Conservation (phyloP, 1,140 invertebrate species). For the Harpegnathos saltator region DNA sequence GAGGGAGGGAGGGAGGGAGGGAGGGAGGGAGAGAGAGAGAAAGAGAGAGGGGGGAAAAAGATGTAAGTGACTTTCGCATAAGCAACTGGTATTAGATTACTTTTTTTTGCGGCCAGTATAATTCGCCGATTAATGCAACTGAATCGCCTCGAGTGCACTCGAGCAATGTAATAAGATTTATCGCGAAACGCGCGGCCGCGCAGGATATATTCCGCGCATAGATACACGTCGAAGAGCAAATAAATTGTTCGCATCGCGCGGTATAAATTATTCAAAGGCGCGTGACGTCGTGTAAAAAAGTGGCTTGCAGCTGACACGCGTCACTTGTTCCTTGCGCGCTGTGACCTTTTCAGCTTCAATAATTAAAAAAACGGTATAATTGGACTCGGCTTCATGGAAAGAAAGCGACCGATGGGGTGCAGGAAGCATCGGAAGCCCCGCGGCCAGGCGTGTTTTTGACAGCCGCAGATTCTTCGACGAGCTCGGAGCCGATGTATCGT, state of each 20-base stretch:
- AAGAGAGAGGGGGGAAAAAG: neutral
- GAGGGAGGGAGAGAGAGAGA: too few relatives aligned
- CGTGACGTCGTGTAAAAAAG: constrained; percentile 15
- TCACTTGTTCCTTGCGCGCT: neutral
- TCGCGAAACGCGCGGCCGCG: neutral
- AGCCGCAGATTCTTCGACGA: neutral
- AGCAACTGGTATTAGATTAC: neutral
- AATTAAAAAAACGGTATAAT: neutral
- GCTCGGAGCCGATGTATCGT: neutral
- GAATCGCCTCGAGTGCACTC: neutral
- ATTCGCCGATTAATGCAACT: neutral
- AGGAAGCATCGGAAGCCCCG: neutral
- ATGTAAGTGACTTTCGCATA: neutral
- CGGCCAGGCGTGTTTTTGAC: neutral
- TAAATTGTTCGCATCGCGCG: neutral
- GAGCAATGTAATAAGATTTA: neutral
- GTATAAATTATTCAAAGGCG: neutral
- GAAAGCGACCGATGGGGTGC: neutral
- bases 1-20: too few relatives aligned
- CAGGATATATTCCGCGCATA: neutral
- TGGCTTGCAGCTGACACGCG: neutral
- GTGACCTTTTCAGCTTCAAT: neutral
- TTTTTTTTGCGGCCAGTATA: neutral
- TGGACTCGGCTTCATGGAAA: neutral
- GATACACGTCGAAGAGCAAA: neutral